Conservation (phyloP, 2,888 invertebrate species). For the Drosophila sordidula region DNA sequence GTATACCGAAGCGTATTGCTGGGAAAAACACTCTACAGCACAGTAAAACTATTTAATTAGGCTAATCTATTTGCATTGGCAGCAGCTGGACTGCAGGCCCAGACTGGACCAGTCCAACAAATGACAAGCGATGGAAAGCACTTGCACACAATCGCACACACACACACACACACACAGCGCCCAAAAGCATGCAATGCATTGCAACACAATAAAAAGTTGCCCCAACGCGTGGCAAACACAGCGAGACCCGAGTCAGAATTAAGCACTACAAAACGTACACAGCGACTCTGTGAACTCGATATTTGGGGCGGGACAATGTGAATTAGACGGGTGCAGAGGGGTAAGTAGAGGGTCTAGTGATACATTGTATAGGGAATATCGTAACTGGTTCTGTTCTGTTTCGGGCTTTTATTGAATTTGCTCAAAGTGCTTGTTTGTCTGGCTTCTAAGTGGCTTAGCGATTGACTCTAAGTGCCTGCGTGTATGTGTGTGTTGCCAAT, state of each 20-base stretch:
- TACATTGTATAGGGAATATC: background rate
- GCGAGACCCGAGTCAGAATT: conserved; percentile 23
- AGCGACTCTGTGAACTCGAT: conserved; percentile 39
- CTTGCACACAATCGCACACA: conserved; percentile 2
- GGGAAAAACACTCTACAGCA: conserved; percentile 28
- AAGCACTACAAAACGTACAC: conserved; percentile 36
- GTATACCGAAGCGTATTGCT: background rate
- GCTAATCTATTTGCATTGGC: conserved; percentile 69
- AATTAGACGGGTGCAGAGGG: conserved; percentile 20
- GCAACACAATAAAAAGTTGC: conserved; percentile 39
- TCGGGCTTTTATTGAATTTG: conserved; percentile 58
- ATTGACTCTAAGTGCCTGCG: conserved; percentile 16
- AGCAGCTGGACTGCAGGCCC: conserved; percentile 8
- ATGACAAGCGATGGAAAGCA: conserved; percentile 16
- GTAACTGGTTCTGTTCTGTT: conserved; percentile 26
- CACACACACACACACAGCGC: background rate
- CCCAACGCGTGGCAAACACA: conserved; percentile 21
- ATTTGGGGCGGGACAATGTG: conserved; percentile 21
- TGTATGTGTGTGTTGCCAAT: conserved; percentile 19
- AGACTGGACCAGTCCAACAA: conserved; percentile 18
- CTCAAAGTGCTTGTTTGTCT: conserved; percentile 58
- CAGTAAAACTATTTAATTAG: conserved; percentile 69
- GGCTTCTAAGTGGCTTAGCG: conserved; percentile 45
- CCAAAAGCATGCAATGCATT: conserved; percentile 38
- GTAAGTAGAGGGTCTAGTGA: background rate